Evolutionary conservation across 2,797 vertebrate species (phyloP).

Genomic region (Syngnathus acus): DNA sequence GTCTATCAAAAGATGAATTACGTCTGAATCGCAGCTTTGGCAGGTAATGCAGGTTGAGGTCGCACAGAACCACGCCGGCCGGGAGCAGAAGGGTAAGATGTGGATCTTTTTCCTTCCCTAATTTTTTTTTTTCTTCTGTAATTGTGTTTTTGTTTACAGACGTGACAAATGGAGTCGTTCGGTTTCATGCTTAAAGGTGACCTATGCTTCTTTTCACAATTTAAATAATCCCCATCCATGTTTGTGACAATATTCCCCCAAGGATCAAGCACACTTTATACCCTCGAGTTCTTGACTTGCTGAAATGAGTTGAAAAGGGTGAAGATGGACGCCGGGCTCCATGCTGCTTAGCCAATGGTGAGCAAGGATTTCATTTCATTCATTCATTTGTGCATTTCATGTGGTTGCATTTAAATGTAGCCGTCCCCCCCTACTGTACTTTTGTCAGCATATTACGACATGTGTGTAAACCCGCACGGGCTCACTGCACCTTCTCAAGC

Average conservation of each 20-base stretch:
- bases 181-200: slow-evolving; percentile 23
- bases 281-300: not conserved
- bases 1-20: slow-evolving; percentile 14
- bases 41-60: not conserved
- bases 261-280: not conserved
- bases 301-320: too few relatives aligned
- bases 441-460: not conserved
- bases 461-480: not conserved
- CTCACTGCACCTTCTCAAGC: not conserved
- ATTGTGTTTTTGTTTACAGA: slow-evolving; percentile 25
- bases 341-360: too few relatives aligned
- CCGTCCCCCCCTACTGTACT: not conserved
- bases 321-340: too few relatives aligned
- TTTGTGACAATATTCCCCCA: too few relatives aligned
- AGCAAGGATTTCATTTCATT: too few relatives aligned
- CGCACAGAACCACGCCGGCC: not conserved
- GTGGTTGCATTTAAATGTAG: not conserved
- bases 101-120: not conserved
- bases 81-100: not conserved
- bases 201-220: not conserved
- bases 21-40: slow-evolving; percentile 7
- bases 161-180: slow-evolving; percentile 44
- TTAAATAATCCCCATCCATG: not conserved
- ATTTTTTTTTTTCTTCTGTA: not conserved
- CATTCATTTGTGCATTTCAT: too few relatives aligned